Percentiles rank a stretch among this genome's conserved stretches.
Conservation (phyloP, 2,888 invertebrate genomes). For the Drosophila affinis region DNA sequence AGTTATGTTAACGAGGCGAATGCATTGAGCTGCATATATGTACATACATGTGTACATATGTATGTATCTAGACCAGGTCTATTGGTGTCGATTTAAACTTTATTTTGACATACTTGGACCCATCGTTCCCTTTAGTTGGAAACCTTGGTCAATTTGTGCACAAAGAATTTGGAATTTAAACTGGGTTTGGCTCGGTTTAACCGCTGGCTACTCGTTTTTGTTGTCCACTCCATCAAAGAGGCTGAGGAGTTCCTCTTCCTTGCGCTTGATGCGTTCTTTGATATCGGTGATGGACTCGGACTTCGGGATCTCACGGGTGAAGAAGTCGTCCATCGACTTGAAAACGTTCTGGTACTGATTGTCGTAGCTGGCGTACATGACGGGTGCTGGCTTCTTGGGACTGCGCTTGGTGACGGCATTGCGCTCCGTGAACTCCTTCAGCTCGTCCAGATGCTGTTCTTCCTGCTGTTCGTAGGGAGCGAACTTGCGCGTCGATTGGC, state of each 20-base stretch:
- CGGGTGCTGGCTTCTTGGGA: conserved; percentile 43
- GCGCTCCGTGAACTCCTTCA: conserved; percentile 76
- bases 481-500: conserved; percentile 64
- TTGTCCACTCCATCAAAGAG: conserved; percentile 71
- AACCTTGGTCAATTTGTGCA: not conserved
- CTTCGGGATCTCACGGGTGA: conserved; percentile 66
- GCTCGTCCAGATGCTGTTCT: conserved; percentile 76
- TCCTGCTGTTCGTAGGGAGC: conserved; percentile 66
- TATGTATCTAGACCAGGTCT: not conserved
- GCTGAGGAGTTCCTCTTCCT: conserved; percentile 76
- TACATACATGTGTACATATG: no score
- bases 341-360: conserved; percentile 57
- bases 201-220: conserved; percentile 26
- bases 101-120: not conserved
- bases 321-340: conserved; percentile 77
- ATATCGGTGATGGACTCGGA: conserved; percentile 74
- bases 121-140: not conserved
- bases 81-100: not conserved
- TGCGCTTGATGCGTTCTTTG: conserved; percentile 73
- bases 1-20: conserved; percentile 1
- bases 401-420: conserved; percentile 65
- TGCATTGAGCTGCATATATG: not conserved
- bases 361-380: conserved; percentile 45
- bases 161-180: conserved; percentile 27
- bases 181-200: not conserved